Base-by-base conservation (phyloP, 2,797 vertebrate species). In the Takifugu ocellatus region DNA sequence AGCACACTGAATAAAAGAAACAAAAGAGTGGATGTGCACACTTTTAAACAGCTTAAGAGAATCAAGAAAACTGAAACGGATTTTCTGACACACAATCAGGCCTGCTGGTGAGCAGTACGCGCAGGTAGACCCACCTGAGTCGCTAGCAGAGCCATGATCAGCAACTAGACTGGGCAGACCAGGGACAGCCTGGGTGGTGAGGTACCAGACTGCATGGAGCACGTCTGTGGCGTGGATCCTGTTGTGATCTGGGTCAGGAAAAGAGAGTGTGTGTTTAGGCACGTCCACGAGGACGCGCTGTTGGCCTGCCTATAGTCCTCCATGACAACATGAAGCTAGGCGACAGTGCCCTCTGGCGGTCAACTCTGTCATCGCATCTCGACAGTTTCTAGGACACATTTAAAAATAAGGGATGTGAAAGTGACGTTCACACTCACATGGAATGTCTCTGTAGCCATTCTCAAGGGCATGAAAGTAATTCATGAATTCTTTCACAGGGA, bases 391-490 rank as follows among this genome's bases (percentile, higher is more conserved):
- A 51, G 33, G 1, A 12, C 0, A 15, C 36, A 64, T 21, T 48
- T 1, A 55, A 59, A 66, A 16, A 14, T 21, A 51, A 0, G 9
- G 42, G 1, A 33, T 11, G 16, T 46, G 17, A 15, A 2, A 33
- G 33, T 42, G 16, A 45, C 59, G 42, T 27, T 57, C 2, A 3
- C 53, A 53, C 84, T 82, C 74, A 99, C 97, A 99, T 83, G 97
- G 97, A 84, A 99, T 99, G 78, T 98, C 94, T 88, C 96, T 91
- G 89, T 99, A 99, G 62, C 97, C 97, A 55, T 93, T 95, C 89
- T 99, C 97, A 82, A 99, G 90, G 63, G 96, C 95, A 54, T 98
- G 95, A 82, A 99, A 99, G 82, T 98, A 99, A 89, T 99, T 99
- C 96, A 99, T 97, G 85, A 99, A 99, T 84, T 98, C 96, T 74